Base-by-base conservation (phyloP, 2,797 vertebrate genomes). In the Protosalanx chinensis region DNA sequence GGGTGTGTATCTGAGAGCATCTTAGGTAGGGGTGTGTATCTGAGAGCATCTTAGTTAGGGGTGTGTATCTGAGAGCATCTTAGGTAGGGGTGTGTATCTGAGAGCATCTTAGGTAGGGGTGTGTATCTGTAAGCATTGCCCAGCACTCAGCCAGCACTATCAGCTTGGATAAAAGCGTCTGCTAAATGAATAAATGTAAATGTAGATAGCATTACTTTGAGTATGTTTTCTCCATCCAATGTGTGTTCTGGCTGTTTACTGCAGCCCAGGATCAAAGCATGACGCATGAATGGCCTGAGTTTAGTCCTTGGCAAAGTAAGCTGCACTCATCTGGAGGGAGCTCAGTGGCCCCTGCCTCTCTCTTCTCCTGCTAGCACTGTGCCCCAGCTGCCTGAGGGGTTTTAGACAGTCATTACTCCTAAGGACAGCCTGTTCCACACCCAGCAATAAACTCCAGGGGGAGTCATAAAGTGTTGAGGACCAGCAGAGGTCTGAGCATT, bases 371-470 rank as follows among this genome's bases (percentile, higher is more conserved):
- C 70, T 33, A 32, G 64, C 18, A 18, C 64, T 72, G 71, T 72
- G 3, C 29, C 72, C 79, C 18, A 57, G 72, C 56, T 68, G 23
- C 83, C 59, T 15, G 63, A 78, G 83, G 83, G 79, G 81, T 79
- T 85, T 81, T 59, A 59, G 65, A 78, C 72, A 71, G 79, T 83
- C 78, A 85, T 81, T 85, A 82, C 74, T 80, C 72, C 77, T 85
- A 85, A 83, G 76, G 81, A 83, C 81, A 85, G 77, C 79, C 79
- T 72, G 78, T 72, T 72, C 77, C 75, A 72, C 61, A 75, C 75
- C 69, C 77, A 72, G 79, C 73, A 77, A 72, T 85, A 85, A 85
- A 85, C 77, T 74, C 77, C 83, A 75, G 83, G 81, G 78, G 83
- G 71, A 12, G 81, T 81, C 76, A 68, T 84, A 84, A 84, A 82